Percentiles rank a stretch among this genome's conserved stretches.
These are phyloP conservation scores for Acromyrmex heyeri DNA, from an alignment of 1,140 invertebrate genomes.

Conservation along the genomic window DNA sequence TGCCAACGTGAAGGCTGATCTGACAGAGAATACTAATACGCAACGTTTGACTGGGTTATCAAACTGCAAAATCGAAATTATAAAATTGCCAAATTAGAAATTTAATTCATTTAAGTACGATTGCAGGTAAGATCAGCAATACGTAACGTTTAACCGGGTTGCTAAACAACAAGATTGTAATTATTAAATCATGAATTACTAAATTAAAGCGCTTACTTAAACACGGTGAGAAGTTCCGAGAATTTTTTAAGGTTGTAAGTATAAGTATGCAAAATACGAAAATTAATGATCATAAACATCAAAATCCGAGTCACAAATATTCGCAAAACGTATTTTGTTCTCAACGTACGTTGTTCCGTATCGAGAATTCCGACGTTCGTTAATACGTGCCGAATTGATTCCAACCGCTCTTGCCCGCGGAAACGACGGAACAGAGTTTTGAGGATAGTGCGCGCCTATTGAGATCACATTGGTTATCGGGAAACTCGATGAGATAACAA, in stretches of 20 bases:
- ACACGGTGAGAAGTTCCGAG: neutral
- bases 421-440: constrained; percentile 54
- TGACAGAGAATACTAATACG: neutral
- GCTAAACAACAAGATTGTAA: too few relatives aligned
- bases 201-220: neutral
- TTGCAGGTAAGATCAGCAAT: too few relatives aligned
- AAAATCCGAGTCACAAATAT: neutral
- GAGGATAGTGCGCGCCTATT: constrained; percentile 53
- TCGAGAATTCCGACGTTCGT: constrained; percentile 40
- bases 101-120: neutral
- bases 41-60: neutral
- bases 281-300: neutral
- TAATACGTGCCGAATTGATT: constrained; percentile 29
- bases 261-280: neutral
- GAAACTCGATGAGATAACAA: constrained; percentile 74
- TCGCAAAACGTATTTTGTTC: constrained; percentile 40
- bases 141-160: too few relatives aligned
- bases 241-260: neutral
- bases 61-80: neutral
- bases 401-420: constrained; percentile 19
- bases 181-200: too few relatives aligned
- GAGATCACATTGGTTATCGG: constrained; percentile 60
- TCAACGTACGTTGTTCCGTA: neutral
- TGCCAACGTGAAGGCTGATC: neutral
- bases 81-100: constrained; percentile 3